These are phyloP conservation scores for Lates japonicus DNA, from an alignment of 2,797 vertebrate species.

Conservation along the genomic window DNA sequence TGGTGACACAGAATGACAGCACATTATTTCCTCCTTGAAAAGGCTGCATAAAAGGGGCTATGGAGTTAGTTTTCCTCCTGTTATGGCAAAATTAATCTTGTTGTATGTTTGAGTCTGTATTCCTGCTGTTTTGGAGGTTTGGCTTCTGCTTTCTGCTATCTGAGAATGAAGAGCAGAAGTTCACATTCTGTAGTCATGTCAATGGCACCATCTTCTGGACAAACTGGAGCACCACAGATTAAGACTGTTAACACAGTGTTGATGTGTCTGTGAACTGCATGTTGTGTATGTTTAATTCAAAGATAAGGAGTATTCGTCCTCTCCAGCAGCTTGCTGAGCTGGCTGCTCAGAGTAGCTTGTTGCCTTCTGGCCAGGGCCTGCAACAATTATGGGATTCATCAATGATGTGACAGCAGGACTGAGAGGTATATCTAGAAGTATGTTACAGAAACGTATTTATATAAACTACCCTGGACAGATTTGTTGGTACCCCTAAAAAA, in stretches of 20 bases:
- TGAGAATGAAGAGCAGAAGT: neutral
- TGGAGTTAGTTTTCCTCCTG: neutral
- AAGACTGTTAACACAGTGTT: neutral
- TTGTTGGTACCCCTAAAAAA: too few relatives aligned
- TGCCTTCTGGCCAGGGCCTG: conserved; percentile 91
- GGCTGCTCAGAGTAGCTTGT: conserved; percentile 87
- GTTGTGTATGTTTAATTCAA: neutral
- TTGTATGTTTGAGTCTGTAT: too few relatives aligned
- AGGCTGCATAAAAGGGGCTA: too few relatives aligned
- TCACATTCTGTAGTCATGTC: neutral
- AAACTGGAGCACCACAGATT: neutral
- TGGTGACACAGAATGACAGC: too few relatives aligned
- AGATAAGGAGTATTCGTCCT: conserved; percentile 65
- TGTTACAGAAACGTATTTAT: neutral
- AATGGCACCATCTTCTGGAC: conserved; percentile 49
- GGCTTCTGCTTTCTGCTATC: neutral
- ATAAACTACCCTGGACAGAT: too few relatives aligned
- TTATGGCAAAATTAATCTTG: neutral
- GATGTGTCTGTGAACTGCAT: neutral
- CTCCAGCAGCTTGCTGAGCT: conserved; percentile 86
- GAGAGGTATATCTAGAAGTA: neutral
- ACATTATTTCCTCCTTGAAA: too few relatives aligned
- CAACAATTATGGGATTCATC: conserved; percentile 5
- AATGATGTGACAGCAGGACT: neutral
- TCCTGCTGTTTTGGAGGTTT: too few relatives aligned